Percentiles rank a stretch among this genome's conserved stretches.
Evolutionary conservation across 2,888 invertebrate species (phyloP).

Genomic region (Rhingia rostrata): DNA sequence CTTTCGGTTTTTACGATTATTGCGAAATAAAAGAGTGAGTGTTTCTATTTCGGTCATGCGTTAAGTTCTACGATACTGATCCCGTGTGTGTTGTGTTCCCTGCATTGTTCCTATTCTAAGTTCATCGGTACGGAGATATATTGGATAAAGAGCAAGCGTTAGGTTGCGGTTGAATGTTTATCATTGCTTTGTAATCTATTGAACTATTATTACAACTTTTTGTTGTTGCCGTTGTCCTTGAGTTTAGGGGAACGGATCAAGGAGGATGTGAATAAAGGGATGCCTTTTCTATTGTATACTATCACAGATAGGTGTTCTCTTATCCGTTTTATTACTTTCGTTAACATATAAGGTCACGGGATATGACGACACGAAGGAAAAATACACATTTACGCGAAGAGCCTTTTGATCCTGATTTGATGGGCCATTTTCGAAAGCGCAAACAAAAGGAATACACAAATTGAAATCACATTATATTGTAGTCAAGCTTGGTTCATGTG

Average conservation of each 20-base stretch:
- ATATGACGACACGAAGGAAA: neutral
- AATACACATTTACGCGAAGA: conserved; percentile 1
- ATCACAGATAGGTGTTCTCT: conserved; percentile 16
- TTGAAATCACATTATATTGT: neutral
- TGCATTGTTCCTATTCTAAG: neutral
- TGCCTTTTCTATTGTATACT: neutral
- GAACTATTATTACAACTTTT: conserved; percentile 62
- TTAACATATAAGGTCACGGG: conserved; percentile 18
- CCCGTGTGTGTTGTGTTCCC: conserved; percentile 12
- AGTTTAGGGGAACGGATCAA: conserved; percentile 11
- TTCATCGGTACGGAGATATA: conserved; percentile 16
- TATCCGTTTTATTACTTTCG: conserved; percentile 19
- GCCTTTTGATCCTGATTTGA: conserved; percentile 33
- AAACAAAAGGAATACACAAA: neutral
- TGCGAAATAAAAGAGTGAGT: conserved; percentile 68
- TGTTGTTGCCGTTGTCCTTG: conserved; percentile 29
- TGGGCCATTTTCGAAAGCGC: conserved; percentile 19
- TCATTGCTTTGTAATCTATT: conserved; percentile 47
- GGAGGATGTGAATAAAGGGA: conserved; percentile 9
- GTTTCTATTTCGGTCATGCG: conserved; percentile 62
- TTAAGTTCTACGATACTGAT: conserved; percentile 33
- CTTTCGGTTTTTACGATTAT: conserved; percentile 71
- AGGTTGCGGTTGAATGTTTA: conserved; percentile 56
- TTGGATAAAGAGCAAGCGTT: conserved; percentile 11
- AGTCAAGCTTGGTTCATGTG: neutral